Percentiles rank a stretch among this genome's conserved stretches.
phyloP scores from a whole-genome alignment of 2,797 vertebrate species.

The Hipposideros larvatus region DNA sequence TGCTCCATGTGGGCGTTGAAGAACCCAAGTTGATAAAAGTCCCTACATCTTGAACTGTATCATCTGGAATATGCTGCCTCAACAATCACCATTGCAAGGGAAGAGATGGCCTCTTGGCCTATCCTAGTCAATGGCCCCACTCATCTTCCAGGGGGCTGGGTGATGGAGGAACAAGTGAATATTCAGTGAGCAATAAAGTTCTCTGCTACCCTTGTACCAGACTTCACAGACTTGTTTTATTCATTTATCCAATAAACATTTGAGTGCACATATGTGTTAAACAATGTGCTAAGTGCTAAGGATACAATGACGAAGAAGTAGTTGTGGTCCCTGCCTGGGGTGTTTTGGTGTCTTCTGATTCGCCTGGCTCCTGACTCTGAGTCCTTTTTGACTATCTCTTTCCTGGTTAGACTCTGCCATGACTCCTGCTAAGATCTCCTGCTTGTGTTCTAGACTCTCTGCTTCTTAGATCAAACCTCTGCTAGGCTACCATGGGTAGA shows the following conservation, averaged over 20 bases:
- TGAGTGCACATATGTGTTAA: neutral
- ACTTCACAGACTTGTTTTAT: neutral
- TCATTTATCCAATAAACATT: neutral
- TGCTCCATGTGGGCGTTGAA: neutral
- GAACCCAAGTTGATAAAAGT: neutral
- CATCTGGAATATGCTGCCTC: neutral
- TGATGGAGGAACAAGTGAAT: neutral
- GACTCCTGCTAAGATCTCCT: neutral
- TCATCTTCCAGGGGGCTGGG: neutral
- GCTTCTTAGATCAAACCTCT: neutral
- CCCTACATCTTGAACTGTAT: neutral
- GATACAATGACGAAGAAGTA: neutral
- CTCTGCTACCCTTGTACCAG: neutral
- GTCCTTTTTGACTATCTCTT: neutral
- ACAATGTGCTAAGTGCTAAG: neutral
- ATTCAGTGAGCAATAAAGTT: neutral
- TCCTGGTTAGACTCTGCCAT: neutral
- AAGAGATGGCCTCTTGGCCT: neutral
- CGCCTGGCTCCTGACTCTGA: neutral
- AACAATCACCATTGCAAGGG: neutral
- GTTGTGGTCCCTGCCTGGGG: neutral
- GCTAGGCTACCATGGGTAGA: neutral
- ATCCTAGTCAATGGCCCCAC: neutral
- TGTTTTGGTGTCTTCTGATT: neutral
- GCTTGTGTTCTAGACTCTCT: conserved; percentile 10